phyloP scores from a whole-genome alignment of 2,113 vertebrate species.

The Cheilinus undulatus region DNA sequence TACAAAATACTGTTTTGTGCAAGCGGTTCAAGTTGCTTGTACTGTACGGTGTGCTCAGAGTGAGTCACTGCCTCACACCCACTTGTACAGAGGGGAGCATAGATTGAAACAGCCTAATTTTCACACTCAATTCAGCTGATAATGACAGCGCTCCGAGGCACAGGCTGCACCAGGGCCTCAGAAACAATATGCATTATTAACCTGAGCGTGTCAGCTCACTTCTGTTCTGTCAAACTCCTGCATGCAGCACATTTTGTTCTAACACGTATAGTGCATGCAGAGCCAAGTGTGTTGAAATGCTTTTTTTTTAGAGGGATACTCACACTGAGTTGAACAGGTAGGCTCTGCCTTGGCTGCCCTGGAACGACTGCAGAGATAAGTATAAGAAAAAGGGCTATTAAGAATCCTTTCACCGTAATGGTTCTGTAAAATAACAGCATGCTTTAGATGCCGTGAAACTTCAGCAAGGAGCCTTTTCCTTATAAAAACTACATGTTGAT shows the following conservation, averaged over 20 bases:
- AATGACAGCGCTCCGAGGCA: constrained; percentile 40
- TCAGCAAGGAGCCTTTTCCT: background rate
- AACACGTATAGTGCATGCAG: background rate
- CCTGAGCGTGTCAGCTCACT: constrained; percentile 4
- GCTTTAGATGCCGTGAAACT: background rate
- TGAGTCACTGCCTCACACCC: constrained; percentile 60
- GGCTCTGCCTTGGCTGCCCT: constrained; percentile 94
- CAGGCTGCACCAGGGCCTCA: constrained; percentile 1
- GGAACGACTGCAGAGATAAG: constrained; percentile 88
- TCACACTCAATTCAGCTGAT: constrained; percentile 51
- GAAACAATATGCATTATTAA: constrained; percentile 1
- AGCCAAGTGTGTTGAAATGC: constrained; percentile 14
- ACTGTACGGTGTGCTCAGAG: constrained; percentile 25
- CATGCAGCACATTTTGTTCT: background rate
- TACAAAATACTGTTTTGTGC: background rate
- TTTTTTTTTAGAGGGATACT: constrained; percentile 74
- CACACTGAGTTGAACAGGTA: constrained; percentile 98
- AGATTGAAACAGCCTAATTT: constrained; percentile 48
- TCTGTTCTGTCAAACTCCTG: constrained; percentile 1
- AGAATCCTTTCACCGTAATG: constrained; percentile 9
- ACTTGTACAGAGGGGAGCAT: constrained; percentile 41
- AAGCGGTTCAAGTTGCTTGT: constrained; percentile 20
- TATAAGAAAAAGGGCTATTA: constrained; percentile 31
- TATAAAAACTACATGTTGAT: constrained; percentile 11
- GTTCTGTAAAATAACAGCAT: background rate